Evolutionary conservation across 2,113 vertebrate genomes (phyloP), one percentile per base, ranked within the genome.

Genomic region (Varanus komodoensis): DNA sequence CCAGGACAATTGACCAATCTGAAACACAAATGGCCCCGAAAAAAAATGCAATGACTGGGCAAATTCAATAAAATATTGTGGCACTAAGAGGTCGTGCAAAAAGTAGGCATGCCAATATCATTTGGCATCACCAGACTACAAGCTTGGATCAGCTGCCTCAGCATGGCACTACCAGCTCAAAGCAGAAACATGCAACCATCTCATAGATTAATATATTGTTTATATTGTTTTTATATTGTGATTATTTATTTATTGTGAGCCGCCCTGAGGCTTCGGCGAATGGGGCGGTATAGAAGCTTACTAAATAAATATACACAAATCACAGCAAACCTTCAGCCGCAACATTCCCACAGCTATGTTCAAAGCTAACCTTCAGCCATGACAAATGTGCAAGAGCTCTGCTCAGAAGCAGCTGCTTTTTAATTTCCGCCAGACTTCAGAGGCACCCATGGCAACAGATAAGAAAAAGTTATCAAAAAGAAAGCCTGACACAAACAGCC

Each of bases 1-100:
- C 25, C n/a, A 57, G 48, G 92, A 92, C 74, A 95, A 75, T 69
- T 92, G 93, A 87, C 80, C 89, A 89, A 61, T 92, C 90, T 92
- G 88, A 93, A 71, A 73, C 87, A 89, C 87, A 95, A 91, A 91
- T 88, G 89, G 90, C 87, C 86, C 68, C 57, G 75, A 44, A 89
- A 23, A 1, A 92, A 86, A 94, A 85, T 50, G 75, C 64, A 89
- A 61, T 93, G 78, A 93, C 92, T 90, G 86, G 87, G 69, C n/a
- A 86, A 94, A 93, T 27, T 29, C 87, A 34, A 93, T 38, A 91
- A 89, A 48, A 80, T 89, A 87, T 5, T 21, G 87, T 87, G 8
- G 6, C 84, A 77, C 89, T 69, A 69, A 27, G 69, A 89, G 89
- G 74, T 71, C 68, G 87, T 12, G 44, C 27, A 75, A n/a, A 88